Percentiles rank a stretch among this genome's conserved stretches.
Conservation (phyloP, 2,797 vertebrate genomes). For the Salmo trutta region DNA sequence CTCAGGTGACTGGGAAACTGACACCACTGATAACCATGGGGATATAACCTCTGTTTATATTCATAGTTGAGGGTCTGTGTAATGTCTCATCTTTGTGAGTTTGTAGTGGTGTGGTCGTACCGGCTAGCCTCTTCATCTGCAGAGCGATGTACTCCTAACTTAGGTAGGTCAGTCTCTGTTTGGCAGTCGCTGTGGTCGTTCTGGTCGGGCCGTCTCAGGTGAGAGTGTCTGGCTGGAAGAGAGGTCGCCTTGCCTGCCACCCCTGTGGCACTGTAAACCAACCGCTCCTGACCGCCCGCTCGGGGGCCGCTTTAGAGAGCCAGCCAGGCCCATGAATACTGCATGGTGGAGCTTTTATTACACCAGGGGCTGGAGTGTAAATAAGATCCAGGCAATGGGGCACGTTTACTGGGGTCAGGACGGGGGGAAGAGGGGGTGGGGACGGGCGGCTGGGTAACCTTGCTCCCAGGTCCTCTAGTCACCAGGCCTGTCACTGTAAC, state of each 20-base stretch:
- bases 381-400: conserved; percentile 74
- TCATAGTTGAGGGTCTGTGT: not conserved
- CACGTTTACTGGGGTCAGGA: conserved; percentile 80
- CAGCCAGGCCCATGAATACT: conserved; percentile 75
- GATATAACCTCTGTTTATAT: not conserved
- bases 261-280: conserved; percentile 54
- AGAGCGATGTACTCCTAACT: not conserved
- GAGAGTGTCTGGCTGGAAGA: conserved; percentile 43
- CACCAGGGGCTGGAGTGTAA: conserved; percentile 72
- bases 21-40: conserved; percentile 22
- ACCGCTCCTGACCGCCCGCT: conserved; percentile 50
- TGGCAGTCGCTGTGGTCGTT: conserved; percentile 17
- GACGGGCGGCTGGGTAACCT: conserved; percentile 69
- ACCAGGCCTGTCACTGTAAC: conserved; percentile 72
- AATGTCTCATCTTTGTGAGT: not conserved
- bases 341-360: conserved; percentile 78
- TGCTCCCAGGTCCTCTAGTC: conserved; percentile 66
- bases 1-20: not conserved
- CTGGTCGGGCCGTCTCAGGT: conserved; percentile 43
- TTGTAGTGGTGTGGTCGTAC: not conserved
- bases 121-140: not conserved
- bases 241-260: conserved; percentile 22
- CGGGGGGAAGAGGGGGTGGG: conserved; percentile 63
- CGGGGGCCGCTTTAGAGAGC: conserved; percentile 47
- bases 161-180: not conserved